These are phyloP conservation scores for Ophioninae sp. DNA, from an alignment of 2,888 invertebrate species.

Conservation along the genomic window DNA sequence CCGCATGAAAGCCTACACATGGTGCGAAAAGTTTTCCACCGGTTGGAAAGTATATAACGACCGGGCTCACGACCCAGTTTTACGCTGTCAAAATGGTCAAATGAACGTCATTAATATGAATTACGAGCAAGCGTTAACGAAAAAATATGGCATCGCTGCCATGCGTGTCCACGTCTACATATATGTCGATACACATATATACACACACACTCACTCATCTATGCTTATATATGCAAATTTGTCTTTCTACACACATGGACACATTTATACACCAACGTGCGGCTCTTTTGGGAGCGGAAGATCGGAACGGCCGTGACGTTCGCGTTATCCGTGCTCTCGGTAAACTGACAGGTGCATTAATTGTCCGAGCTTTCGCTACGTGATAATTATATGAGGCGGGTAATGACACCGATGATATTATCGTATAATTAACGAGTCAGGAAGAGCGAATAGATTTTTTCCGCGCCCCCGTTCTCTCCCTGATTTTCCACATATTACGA, in stretches of 20 bases:
- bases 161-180: not conserved
- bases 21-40: slow-evolving; percentile 35
- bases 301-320: slow-evolving; percentile 46
- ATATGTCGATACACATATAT: not conserved
- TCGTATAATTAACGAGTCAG: slow-evolving; percentile 56
- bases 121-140: slow-evolving; percentile 50
- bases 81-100: slow-evolving; percentile 51
- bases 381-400: slow-evolving; percentile 52
- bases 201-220: too few species aligned
- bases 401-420: slow-evolving; percentile 54
- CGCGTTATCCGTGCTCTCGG: slow-evolving; percentile 29
- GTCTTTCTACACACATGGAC: not conserved
- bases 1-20: slow-evolving; percentile 35
- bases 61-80: slow-evolving; percentile 46
- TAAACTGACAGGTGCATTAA: slow-evolving; percentile 29
- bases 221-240: too few species aligned
- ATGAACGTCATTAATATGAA: slow-evolving; percentile 60
- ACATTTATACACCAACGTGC: not conserved
- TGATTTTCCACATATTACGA: slow-evolving; percentile 36
- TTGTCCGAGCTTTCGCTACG: slow-evolving; percentile 35
- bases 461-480: slow-evolving; percentile 22
- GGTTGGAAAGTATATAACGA: slow-evolving; percentile 37
- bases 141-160: slow-evolving; percentile 50
- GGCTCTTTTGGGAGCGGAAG: slow-evolving; percentile 38
- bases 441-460: slow-evolving; percentile 5